phyloP scores from a whole-genome alignment of 2,113 vertebrate genomes.

The Todiramphus saurophagus region DNA sequence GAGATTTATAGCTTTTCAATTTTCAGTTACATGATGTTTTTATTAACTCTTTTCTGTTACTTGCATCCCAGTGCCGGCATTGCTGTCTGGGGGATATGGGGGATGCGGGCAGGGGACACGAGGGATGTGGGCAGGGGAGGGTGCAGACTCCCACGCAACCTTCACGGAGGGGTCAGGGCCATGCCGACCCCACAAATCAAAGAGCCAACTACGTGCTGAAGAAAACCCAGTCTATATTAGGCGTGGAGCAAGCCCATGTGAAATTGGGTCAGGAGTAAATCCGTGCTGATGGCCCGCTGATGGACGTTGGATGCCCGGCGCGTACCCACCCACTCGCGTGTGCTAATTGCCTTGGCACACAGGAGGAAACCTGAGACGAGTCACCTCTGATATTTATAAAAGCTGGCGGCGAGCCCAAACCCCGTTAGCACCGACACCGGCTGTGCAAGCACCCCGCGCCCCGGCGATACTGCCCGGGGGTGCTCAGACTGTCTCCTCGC shows the following conservation, averaged over 20 bases:
- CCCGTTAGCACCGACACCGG: not conserved
- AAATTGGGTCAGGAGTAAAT: constrained; percentile 49
- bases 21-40: constrained; percentile 67
- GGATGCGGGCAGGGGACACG: not conserved
- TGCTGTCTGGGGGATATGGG: not conserved
- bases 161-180: accelerated
- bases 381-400: constrained; percentile 79
- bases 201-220: not conserved
- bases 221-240: constrained; percentile 12
- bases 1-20: constrained; percentile 73
- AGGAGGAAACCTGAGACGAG: constrained; percentile 53
- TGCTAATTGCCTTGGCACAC: constrained; percentile 59
- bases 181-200: not conserved
- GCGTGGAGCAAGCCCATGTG: not conserved
- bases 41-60: constrained; percentile 56
- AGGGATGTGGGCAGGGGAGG: not conserved
- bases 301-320: not conserved
- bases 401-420: not conserved
- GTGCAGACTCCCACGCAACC: not conserved
- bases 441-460: not conserved
- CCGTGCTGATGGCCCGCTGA: not conserved
- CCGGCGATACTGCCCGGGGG: not conserved
- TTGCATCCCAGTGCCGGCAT: not conserved
- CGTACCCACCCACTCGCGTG: not conserved
- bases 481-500: not conserved